Base-by-base conservation (phyloP, 2,797 vertebrate species). In the Alosa sapidissima region DNA sequence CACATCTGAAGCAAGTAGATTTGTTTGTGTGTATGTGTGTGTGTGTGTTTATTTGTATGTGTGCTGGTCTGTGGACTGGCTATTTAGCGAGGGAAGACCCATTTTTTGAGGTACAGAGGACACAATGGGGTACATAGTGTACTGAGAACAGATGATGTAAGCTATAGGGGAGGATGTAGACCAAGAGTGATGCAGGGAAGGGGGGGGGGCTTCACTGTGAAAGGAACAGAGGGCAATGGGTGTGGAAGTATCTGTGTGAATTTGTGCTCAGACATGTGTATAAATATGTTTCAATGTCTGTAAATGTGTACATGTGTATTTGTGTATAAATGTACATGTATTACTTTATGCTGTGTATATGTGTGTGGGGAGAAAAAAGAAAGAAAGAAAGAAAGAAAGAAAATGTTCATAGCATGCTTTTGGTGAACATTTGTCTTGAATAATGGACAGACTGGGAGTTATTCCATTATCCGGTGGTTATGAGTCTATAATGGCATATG, bases 131-230 rank as follows among this genome's bases (percentile, higher is more conserved):
- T 2, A 41, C n/a, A 84, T 21, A 68, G 62, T 84, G 83, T 84
- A 28, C 62, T 33, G 24, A 58, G 54, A 65, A 45, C 62, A 52
- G 62, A 52, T 84, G 62, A 84, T 84, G 83, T 51, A 84, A 84
- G 62, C 13, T 84, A 51, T 47, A 68, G 83, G 65, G 55, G 62
- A 65, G 62, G 62, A 65, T 65, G 62, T 65, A 33, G 24, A 65
- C 62, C 62, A 84, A 51, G 62, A 84, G 47, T 48, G 48, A 33
- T 65, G 60, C 0, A n/a, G 60, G 6, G 60, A 8, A 9, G 24
- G 62, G 60, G 60, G 24, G 16, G 54, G 5, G 16, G 41, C 14
- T 13, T 60, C 21, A 83, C 55, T 81, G 62, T 82, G 45, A 19
- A 3, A 28, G 47, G 9, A 83, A n/a, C 47, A 52, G 8, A 24